Evolutionary conservation across 1,140 invertebrate genomes (phyloP).

Genomic region (Drosophila biarmipes): DNA sequence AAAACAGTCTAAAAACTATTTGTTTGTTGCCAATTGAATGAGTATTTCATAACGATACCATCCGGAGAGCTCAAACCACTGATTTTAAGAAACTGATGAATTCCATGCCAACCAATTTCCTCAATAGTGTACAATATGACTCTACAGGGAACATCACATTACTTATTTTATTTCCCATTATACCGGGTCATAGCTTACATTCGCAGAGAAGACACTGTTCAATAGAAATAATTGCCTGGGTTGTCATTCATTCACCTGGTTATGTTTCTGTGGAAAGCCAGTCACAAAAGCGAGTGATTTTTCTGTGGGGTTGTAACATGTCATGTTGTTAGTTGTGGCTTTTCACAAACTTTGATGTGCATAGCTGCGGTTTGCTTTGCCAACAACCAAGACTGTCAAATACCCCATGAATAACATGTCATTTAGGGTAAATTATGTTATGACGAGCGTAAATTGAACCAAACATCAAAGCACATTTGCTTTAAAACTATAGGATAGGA

Average conservation of each 20-base stretch:
- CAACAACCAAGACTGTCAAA: neutral
- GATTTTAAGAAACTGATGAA: neutral
- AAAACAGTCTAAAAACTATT: too few species aligned
- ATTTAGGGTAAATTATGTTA: neutral
- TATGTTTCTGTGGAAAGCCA: neutral
- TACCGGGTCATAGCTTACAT: neutral
- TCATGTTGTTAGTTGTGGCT: slow-evolving; percentile 16
- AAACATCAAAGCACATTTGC: too few species aligned
- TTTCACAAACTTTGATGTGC: slow-evolving; percentile 21
- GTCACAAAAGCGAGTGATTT: neutral
- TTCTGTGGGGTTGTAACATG: slow-evolving; percentile 17
- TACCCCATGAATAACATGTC: neutral
- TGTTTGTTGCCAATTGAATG: too few species aligned
- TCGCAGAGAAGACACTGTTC: neutral
- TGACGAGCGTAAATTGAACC: too few species aligned
- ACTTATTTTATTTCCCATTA: slow-evolving; percentile 1
- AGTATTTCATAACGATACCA: too few species aligned
- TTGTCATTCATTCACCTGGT: slow-evolving; percentile 18
- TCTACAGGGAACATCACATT: neutral
- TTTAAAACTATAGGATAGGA: too few species aligned
- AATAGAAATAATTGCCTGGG: slow-evolving; percentile 17
- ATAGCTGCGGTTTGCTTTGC: slow-evolving; percentile 11
- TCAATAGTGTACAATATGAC: neutral
- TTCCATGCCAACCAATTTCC: neutral
- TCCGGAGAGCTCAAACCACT: too few species aligned